These are phyloP conservation scores for Setipinna tenuifilis DNA, from an alignment of 2,797 vertebrate genomes.

Conservation along the genomic window DNA sequence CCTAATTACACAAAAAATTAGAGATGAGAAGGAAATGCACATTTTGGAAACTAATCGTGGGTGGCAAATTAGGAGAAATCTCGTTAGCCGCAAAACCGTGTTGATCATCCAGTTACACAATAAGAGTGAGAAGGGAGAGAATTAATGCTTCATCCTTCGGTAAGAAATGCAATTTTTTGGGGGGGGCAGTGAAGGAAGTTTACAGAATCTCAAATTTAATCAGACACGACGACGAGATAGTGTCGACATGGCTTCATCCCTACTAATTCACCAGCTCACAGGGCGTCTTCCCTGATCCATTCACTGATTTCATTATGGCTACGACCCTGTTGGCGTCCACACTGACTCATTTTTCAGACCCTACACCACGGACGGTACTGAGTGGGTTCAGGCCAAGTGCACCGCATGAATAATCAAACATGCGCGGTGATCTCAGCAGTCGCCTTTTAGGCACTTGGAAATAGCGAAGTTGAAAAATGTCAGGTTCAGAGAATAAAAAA, in stretches of 20 bases:
- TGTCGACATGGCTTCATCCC: neutral
- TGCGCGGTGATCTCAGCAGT: neutral
- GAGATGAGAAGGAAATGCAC: neutral
- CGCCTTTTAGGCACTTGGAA: neutral
- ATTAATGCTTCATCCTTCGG: neutral
- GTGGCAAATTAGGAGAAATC: neutral
- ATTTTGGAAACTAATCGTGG: neutral
- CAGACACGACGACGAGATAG: neutral
- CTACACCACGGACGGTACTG: neutral
- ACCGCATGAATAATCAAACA: neutral
- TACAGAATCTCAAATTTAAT: neutral
- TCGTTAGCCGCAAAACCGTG: neutral
- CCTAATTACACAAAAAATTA: neutral
- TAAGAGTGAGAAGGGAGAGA: neutral
- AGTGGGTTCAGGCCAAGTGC: conserved; percentile 8
- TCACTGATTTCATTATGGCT: neutral
- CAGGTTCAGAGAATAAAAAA: neutral
- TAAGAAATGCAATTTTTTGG: neutral
- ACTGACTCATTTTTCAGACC: neutral
- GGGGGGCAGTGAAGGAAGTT: neutral
- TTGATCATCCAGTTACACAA: neutral
- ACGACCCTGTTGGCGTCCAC: neutral
- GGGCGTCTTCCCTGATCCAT: neutral
- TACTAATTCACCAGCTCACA: neutral
- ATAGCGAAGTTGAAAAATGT: conserved; percentile 1